A percentile compares a stretch with the other conserved stretches of the same genome.
Conservation (phyloP, 2,888 invertebrate genomes). For the Drosophila subquinaria region DNA sequence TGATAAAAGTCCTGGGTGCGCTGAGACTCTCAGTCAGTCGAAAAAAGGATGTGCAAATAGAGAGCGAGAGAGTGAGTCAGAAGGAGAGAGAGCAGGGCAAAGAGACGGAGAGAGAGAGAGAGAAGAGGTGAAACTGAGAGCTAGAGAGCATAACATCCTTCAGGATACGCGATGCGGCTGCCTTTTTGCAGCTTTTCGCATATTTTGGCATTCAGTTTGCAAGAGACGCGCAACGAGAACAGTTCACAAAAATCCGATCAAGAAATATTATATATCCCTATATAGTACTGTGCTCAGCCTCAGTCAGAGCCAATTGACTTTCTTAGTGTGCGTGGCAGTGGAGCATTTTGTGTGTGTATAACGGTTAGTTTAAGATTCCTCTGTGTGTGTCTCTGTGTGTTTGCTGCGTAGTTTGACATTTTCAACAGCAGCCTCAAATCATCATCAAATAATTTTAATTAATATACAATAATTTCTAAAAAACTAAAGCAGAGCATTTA, state of each 20-base stretch:
- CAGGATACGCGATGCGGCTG: constrained; percentile 63
- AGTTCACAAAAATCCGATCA: constrained; percentile 64
- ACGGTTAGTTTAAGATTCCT: constrained; percentile 67
- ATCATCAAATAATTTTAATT: constrained; percentile 1
- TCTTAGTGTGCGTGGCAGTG: constrained; percentile 45
- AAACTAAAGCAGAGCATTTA: constrained; percentile 10
- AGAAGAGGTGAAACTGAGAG: constrained; percentile 1
- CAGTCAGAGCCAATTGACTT: constrained; percentile 46
- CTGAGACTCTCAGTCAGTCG: constrained; percentile 42
- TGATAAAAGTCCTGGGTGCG: constrained; percentile 54
- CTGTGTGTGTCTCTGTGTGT: constrained; percentile 16
- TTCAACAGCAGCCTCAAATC: constrained; percentile 17
- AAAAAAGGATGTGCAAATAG: constrained; percentile 23
- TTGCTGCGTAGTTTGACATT: constrained; percentile 47
- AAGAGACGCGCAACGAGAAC: constrained; percentile 79
- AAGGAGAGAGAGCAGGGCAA: not conserved
- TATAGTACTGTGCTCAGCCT: constrained; percentile 23
- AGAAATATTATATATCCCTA: constrained; percentile 1
- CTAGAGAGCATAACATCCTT: constrained; percentile 68
- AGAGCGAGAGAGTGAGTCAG: constrained; percentile 13
- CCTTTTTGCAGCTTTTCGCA: constrained; percentile 69
- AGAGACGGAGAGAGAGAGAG: constrained; percentile 1
- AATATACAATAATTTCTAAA: not conserved
- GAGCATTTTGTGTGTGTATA: constrained; percentile 72
- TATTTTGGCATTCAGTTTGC: constrained; percentile 65